Base-by-base conservation (phyloP, 2,888 invertebrate genomes). In the Ochropacha duplaris region DNA sequence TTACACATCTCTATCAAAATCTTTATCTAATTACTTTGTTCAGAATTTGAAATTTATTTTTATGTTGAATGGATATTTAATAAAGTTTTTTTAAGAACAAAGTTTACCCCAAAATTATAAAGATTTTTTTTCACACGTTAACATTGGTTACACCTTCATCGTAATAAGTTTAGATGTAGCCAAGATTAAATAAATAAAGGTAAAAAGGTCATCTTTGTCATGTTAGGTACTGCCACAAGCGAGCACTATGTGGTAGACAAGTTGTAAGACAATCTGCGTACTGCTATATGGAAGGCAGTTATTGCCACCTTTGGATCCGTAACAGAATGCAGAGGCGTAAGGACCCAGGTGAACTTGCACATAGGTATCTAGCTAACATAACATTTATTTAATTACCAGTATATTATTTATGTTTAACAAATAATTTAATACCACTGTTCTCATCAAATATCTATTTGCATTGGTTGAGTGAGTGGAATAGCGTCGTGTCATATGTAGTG, bases 221-320 rank as follows among this genome's bases (percentile, higher is more conserved):
- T 31, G 6, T 36, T n/a, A 96, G 97, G 82, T 94, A 95, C 78
- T 98, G 98, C 84, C 94, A 94, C 74, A 94, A 94, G 72, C 94
- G 94, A 1, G 94, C 95, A 11, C 93, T 96, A 68, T 98, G 98
- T 75, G 96, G 96, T 1, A 95, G 94, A 50, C 95, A 96, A 78
- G 94, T 96, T 44, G 94, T 98, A 56, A 94, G 95, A 61, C 97
- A 98, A 86, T 96, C 96, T 6, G 97, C 97, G 2, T 96, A 96
- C 78, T 98, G 98, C 81, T 97, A 96, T 80, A 94, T 96, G 49
- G 96, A 96, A 66, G 96, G 96, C 55, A 96, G 96, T 57, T 95
- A 95, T 75, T 98, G 98, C 81, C 96, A 97, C 79, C 93, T 94
- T 58, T 96, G 96, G 94, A 91, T 95, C 26, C 78, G 85, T 1